Conservation (phyloP, 2,888 invertebrate species). For the Nemotelus pantherinus region DNA sequence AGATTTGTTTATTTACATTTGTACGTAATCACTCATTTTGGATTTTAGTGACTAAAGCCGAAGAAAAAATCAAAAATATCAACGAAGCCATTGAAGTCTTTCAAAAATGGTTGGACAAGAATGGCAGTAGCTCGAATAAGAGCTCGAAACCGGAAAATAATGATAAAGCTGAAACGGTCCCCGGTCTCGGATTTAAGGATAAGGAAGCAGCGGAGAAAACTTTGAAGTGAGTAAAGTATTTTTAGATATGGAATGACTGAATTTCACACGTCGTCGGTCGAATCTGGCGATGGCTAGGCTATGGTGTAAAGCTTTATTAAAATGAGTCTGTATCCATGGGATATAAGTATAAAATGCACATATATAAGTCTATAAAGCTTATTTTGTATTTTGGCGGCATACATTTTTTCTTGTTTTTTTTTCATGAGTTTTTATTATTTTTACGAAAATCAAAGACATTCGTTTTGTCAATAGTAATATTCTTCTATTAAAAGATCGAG, state of each 20-base stretch:
- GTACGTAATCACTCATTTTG: not conserved
- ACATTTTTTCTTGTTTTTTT: no score
- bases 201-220: slow-evolving; percentile 77
- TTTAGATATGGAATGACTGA: not conserved
- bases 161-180: slow-evolving; percentile 72
- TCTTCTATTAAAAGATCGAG: no score
- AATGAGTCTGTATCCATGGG: no score
- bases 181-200: slow-evolving; percentile 81
- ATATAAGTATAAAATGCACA: no score
- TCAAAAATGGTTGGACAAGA: slow-evolving; percentile 72
- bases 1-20: no score
- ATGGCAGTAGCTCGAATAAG: slow-evolving; percentile 63
- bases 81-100: slow-evolving; percentile 75
- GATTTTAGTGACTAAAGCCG: slow-evolving; percentile 74
- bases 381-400: no score
- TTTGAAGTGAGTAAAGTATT: slow-evolving; percentile 64
- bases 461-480: no score
- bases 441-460: no score
- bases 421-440: no score
- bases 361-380: no score
- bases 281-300: no score
- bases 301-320: no score
- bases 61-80: slow-evolving; percentile 75
- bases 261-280: not conserved
- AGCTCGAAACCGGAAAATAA: slow-evolving; percentile 67